Percentiles rank a stretch among this genome's conserved stretches.
These are phyloP conservation scores for Metellina segmentata DNA, from an alignment of 2,888 invertebrate species.

Conservation along the genomic window DNA sequence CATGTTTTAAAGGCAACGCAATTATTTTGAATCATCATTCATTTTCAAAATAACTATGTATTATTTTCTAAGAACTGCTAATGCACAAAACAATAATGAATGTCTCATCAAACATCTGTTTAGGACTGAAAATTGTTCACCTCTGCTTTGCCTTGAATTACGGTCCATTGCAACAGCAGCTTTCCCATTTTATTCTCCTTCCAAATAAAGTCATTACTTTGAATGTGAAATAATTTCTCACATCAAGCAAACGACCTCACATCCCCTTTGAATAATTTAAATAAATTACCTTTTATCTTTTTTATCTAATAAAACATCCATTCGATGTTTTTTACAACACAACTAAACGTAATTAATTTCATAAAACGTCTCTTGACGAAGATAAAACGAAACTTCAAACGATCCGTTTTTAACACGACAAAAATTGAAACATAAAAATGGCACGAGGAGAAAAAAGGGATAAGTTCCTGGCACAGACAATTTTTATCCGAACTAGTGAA, in stretches of 20 bases:
- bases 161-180: neutral
- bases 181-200: neutral
- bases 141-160: neutral
- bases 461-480: neutral
- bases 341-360: neutral
- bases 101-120: neutral
- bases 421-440: neutral
- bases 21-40: neutral
- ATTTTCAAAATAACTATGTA: neutral
- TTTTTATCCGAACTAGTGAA: neutral
- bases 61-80: neutral
- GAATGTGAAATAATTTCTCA: neutral
- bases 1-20: neutral
- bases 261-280: neutral
- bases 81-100: neutral
- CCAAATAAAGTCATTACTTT: neutral
- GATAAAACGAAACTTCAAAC: neutral
- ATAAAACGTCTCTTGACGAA: neutral
- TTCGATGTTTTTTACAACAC: neutral
- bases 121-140: neutral
- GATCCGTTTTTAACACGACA: neutral
- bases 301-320: neutral
- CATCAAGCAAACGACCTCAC: neutral
- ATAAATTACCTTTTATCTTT: neutral
- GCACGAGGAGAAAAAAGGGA: neutral